These are phyloP conservation scores for Drosophila kambysellisi DNA, from an alignment of 2,888 invertebrate genomes.

Conservation along the genomic window DNA sequence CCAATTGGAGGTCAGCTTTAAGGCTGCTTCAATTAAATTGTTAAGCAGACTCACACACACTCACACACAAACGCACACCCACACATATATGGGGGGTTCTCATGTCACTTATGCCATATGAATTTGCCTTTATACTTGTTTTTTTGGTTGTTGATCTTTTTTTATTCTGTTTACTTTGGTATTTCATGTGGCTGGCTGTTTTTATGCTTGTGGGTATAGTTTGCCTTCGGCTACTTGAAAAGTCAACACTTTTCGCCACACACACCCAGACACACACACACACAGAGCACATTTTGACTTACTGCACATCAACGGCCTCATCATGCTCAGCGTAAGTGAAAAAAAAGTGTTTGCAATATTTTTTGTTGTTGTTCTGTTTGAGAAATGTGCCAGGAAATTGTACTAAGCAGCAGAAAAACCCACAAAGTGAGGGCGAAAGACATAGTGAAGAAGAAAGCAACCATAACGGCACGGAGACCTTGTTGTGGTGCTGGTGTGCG, in stretches of 20 bases:
- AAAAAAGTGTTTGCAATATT: conserved; percentile 48
- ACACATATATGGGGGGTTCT: background rate
- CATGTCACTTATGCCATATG: conserved; percentile 40
- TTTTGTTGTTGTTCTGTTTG: conserved; percentile 39
- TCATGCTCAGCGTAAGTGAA: conserved; percentile 67
- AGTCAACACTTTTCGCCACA: conserved; percentile 53
- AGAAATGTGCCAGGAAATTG: conserved; percentile 76
- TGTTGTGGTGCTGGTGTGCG: background rate
- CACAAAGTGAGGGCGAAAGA: conserved; percentile 42
- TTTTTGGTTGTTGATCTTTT: conserved; percentile 32
- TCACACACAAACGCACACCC: conserved; percentile 15
- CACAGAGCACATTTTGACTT: conserved; percentile 61
- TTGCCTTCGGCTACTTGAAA: conserved; percentile 37
- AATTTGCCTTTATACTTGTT: conserved; percentile 47
- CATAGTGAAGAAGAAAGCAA: conserved; percentile 48
- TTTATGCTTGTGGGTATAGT: conserved; percentile 23
- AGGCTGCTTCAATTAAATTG: conserved; percentile 76
- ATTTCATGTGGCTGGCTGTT: conserved; percentile 29
- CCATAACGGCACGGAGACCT: conserved; percentile 51
- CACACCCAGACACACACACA: conserved; percentile 16
- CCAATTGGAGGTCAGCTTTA: conserved; percentile 59
- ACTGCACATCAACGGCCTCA: conserved; percentile 64
- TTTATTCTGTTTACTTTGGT: conserved; percentile 31
- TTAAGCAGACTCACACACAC: conserved; percentile 31
- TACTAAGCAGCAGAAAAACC: conserved; percentile 63